Conservation (phyloP, 2,113 vertebrate genomes). For the Canis aureus region DNA sequence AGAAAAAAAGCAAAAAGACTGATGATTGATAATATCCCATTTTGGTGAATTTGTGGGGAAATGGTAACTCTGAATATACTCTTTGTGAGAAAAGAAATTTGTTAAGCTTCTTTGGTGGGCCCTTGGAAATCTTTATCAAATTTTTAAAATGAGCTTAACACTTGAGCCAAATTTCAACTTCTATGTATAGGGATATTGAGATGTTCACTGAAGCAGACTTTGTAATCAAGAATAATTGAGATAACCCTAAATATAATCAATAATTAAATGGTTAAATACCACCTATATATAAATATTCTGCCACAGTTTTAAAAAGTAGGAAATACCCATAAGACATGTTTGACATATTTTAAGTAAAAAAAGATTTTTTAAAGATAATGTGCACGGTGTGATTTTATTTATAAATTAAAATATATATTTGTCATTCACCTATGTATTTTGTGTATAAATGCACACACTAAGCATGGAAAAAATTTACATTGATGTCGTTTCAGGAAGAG, state of each 20-base stretch:
- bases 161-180: not conserved
- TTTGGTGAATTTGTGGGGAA: not conserved
- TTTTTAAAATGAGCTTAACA: not conserved
- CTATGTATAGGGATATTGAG: not conserved
- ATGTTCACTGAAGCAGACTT: not conserved
- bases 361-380: not conserved
- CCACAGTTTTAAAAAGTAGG: not conserved
- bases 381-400: not conserved
- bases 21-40: not conserved
- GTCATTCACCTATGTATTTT: not conserved
- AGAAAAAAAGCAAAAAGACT: not conserved
- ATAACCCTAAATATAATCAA: slow-evolving; percentile 30
- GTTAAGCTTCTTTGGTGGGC: not conserved
- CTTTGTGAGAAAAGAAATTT: not conserved
- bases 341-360: not conserved
- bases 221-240: not conserved
- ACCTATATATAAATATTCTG: not conserved
- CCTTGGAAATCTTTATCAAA: not conserved
- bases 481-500: not conserved
- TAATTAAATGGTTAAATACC: not conserved
- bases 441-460: not conserved
- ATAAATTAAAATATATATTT: not conserved
- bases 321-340: not conserved
- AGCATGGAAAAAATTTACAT: not conserved
- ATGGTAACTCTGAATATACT: not conserved